These are phyloP conservation scores for Trachelus tabidus DNA, from an alignment of 2,888 invertebrate genomes.

Conservation along the genomic window DNA sequence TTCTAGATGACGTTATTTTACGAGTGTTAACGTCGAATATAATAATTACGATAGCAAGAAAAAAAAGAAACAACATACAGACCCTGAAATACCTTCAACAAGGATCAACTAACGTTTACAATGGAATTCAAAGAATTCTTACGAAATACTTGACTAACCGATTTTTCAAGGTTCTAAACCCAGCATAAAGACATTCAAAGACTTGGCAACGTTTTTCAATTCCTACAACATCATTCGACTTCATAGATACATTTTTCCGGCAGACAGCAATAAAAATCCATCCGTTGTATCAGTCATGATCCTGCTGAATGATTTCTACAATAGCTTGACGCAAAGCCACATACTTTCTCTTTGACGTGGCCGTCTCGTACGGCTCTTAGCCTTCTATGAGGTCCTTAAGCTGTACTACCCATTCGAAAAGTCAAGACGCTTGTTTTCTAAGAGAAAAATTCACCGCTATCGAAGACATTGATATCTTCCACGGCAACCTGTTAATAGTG, in stretches of 20 bases:
- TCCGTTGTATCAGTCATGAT: neutral
- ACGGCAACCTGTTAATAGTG: neutral
- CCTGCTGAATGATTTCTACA: neutral
- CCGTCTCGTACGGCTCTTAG: neutral
- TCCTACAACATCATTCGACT: neutral
- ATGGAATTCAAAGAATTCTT: no score
- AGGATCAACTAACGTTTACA: no score
- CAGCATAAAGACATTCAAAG: neutral
- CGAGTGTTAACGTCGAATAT: neutral
- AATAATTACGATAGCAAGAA: no score
- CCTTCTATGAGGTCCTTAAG: neutral
- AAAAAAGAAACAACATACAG: no score
- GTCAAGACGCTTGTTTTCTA: slow-evolving; percentile 32
- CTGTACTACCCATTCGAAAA: slow-evolving; percentile 25
- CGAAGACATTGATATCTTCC: neutral
- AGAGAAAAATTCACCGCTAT: neutral
- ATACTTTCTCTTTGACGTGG: slow-evolving; percentile 25
- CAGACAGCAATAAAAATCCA: neutral
- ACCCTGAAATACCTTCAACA: no score
- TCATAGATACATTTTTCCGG: neutral
- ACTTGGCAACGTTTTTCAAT: neutral
- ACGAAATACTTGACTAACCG: neutral
- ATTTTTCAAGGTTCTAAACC: neutral
- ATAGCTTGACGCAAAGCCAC: neutral
- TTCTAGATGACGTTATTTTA: neutral